Base-by-base conservation (phyloP, 2,797 vertebrate species). In the Falco biarmicus region DNA sequence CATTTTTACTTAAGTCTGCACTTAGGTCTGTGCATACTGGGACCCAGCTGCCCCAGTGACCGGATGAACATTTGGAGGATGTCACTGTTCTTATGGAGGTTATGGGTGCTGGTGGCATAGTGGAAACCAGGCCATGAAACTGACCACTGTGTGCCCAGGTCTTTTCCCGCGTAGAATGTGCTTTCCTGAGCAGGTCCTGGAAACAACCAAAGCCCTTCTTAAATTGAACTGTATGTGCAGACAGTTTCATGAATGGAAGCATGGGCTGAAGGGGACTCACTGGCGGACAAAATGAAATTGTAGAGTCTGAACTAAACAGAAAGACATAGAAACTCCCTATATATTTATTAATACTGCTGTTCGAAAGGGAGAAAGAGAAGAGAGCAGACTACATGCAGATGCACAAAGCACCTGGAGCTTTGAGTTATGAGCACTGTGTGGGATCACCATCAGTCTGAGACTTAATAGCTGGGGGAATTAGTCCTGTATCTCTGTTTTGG, bases 91-190 rank as follows among this genome's bases (percentile, higher is more conserved):
- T 32, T 28, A 6, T 1, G 6, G 15, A 50, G 11, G 3, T 61
- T 80, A 10, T 15, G n/a, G 32, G 20, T 85, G 18, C 51, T 66
- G 10, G 9, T 80, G 48, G 15, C 19, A 17, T 32, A 37, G 11
- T 48, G n/a, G 68, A 60, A 91, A 60, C 26, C 6, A 51, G 31
- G 6, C 21, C 11, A 5, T n/a, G 22, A 10, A n/a, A 65, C 26
- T 83, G 19, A 31, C 11, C 0, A 0, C 15, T 53, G 5, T 45
- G 22, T 89, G 48, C n/a, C 6, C n/a, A 32, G 6, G 3, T 47
- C 81, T 91, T 50, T 13, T 6, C 26, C 9, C 0, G 0, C 63
- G 1, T 11, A 8, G 39, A 73, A 4, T 24, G 5, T 37, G 31
- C 29, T 68, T 66, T 76, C 48, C 45, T 61, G 61, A 86, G 20